Conservation (phyloP, 2,113 vertebrate species). For the Neomonachus schauinslandi region DNA sequence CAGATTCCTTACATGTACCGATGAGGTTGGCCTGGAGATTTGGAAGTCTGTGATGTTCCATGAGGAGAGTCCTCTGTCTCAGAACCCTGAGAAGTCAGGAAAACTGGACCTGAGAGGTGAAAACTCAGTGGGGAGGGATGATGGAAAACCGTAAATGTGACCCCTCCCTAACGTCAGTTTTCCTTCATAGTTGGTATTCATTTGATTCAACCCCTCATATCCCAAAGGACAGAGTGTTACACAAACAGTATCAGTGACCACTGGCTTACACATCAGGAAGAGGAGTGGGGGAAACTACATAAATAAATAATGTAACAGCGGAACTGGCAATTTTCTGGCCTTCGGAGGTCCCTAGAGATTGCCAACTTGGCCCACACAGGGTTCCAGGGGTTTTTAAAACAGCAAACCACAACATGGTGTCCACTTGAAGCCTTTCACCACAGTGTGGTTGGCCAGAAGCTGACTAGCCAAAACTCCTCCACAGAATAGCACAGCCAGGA, state of each 20-base stretch:
- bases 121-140: not conserved
- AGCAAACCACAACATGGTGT: slow-evolving; percentile 61
- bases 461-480: not conserved
- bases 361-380: not conserved
- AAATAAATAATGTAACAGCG: slow-evolving; percentile 49
- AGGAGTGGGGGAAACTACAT: not conserved
- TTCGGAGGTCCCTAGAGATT: not conserved
- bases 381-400: slow-evolving; percentile 47
- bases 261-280: not conserved
- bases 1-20: not conserved
- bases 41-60: not conserved
- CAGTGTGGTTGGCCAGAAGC: not conserved
- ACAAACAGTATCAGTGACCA: slow-evolving; percentile 51
- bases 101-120: not conserved
- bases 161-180: not conserved
- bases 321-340: not conserved
- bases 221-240: slow-evolving; percentile 29
- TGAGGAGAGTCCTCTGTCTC: not conserved
- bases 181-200: slow-evolving; percentile 15
- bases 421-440: slow-evolving; percentile 14
- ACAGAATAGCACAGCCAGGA: not conserved
- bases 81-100: not conserved
- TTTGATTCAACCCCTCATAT: slow-evolving; percentile 24
- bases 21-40: not conserved
- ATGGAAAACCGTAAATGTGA: not conserved